These are phyloP conservation scores for Phalanger gymnotis DNA, from an alignment of 2,797 vertebrate genomes.

Conservation along the genomic window DNA sequence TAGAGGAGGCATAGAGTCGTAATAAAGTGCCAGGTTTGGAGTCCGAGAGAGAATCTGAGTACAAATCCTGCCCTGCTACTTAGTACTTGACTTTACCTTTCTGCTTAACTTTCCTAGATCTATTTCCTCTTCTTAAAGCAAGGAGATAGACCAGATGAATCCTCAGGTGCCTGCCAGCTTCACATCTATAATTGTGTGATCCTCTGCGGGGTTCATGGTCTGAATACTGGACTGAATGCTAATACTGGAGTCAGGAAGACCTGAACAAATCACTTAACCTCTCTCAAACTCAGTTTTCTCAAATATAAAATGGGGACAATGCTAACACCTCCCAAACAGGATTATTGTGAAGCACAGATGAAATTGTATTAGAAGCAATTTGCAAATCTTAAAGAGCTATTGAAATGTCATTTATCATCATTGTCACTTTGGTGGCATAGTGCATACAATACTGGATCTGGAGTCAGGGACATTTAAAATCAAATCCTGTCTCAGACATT, in stretches of 20 bases:
- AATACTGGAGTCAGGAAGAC: not conserved
- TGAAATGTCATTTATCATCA: not conserved
- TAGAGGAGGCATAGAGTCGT: not conserved
- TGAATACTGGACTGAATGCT: not conserved
- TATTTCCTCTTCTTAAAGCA: not conserved
- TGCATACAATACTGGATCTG: not conserved
- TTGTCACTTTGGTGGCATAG: not conserved
- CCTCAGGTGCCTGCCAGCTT: not conserved
- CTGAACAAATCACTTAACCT: not conserved
- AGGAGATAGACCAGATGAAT: not conserved
- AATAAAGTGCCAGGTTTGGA: not conserved
- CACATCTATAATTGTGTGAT: not conserved
- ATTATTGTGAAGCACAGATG: not conserved
- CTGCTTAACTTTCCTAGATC: not conserved
- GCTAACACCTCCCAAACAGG: not conserved
- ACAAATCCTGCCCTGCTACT: not conserved
- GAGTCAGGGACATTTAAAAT: not conserved
- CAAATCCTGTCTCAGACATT: not conserved
- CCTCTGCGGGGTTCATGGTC: not conserved
- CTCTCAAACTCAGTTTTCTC: not conserved
- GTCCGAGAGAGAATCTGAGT: not conserved
- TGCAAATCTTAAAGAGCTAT: not conserved
- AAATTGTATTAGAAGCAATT: not conserved
- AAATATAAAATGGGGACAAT: not conserved
- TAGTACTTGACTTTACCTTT: not conserved